Evolutionary conservation across 2,888 invertebrate species (phyloP), one percentile per base, ranked within the genome.

Genomic region (Cerastis leucographa): DNA sequence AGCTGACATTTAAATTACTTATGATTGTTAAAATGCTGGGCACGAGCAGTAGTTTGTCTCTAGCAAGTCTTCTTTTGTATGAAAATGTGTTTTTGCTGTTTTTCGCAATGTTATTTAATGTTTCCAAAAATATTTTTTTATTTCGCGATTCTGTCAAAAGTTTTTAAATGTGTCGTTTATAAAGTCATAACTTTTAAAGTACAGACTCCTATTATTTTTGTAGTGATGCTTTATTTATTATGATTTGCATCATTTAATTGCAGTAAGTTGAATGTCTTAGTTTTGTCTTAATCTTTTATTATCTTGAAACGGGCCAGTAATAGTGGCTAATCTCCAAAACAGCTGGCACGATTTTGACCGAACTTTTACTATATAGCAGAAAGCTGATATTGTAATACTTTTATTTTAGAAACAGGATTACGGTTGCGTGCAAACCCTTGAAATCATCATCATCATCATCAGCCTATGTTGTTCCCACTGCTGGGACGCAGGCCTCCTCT

Each of bases 1-100:
- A 61, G 35, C 17, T 25, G 56, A 19, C 11, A 59, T 29, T 59
- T 51, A 2, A 51, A 22, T 11, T 44, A 29, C 29, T 4, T n/a
- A 22, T 42, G 71, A n/a, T 73, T 54, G 12, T 73, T 56, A 17
- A 54, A 71, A 40, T 54, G 22, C n/a, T 69, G 35, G 54, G 29
- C 44, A 73, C 42, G 42, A 71, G 71, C 35, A 42, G 1, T 11
- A 51, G 11, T 69, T 69, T 68, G 17, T 51, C 6, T 19, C 1
- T 29, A 22, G 8, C 12, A 68, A 25, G 11, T 51, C 17, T 7
- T 69, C 69, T 11, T 70, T 51, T 70, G 42, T 44, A 19, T 44
- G 29, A 8, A 54, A 54, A 71, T 54, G 17, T 54, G 17, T 22
- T 69, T 42, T 29, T 29, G 19, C 25, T 6, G 2, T 46, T 72